phyloP scores from a whole-genome alignment of 2,797 vertebrate species.

The Malacoraja senta region DNA sequence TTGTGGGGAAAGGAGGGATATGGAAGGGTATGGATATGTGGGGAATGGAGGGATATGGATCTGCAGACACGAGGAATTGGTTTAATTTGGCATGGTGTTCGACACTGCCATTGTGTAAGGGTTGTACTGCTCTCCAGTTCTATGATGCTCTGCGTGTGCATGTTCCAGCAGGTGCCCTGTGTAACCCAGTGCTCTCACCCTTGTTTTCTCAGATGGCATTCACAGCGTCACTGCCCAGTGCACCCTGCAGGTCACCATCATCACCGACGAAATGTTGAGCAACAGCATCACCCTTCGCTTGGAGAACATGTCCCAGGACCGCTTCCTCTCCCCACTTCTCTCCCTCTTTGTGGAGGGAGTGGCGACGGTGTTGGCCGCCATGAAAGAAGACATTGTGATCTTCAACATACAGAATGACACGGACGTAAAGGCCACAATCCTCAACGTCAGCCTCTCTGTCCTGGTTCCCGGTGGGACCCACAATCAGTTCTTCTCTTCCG shows the following conservation, averaged over 20 bases:
- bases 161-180: not conserved
- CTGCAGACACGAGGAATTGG: too few species aligned
- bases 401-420: conserved; percentile 89
- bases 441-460: conserved; percentile 88
- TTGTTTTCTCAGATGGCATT: conserved; percentile 68
- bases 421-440: conserved; percentile 74
- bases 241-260: conserved; percentile 81
- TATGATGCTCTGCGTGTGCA: too few species aligned
- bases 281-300: conserved; percentile 89
- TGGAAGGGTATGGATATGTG: too few species aligned
- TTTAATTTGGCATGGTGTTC: too few species aligned
- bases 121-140: too few species aligned
- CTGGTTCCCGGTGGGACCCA: conserved; percentile 49
- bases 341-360: conserved; percentile 83
- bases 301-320: conserved; percentile 84
- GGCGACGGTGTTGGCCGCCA: conserved; percentile 73
- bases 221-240: conserved; percentile 84
- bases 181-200: not conserved
- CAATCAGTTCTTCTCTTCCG: conserved; percentile 72
- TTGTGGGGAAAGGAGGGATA: too few species aligned
- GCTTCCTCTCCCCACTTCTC: conserved; percentile 82
- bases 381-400: conserved; percentile 75
- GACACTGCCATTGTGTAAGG: too few species aligned
- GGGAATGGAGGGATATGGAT: too few species aligned
- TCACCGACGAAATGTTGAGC: conserved; percentile 92